Base-by-base conservation (phyloP, 2,888 invertebrate species). In the Drosophila meridiana region DNA sequence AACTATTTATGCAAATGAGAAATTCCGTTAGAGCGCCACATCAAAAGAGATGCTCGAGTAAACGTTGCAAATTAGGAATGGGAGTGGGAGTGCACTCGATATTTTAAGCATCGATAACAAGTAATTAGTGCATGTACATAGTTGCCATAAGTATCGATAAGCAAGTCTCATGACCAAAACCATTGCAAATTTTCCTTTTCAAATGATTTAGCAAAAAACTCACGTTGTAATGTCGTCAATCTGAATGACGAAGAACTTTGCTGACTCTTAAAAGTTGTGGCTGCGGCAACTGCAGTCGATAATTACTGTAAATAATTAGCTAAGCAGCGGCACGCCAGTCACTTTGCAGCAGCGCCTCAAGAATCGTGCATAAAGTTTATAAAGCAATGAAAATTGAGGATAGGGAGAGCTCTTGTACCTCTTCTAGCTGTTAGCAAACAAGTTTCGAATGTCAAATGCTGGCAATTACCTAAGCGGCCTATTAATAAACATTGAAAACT, bases 261-360 rank as follows among this genome's bases (percentile, higher is more conserved):
- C 52, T 70, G 57, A 53, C 36, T 69, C 32, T 69, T 45, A 3
- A 40, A 40, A n/a, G 43, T 40, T 61, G 36, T 40, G 65, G 45
- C 61, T 73, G 69, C 73, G 47, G 59, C 69, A 63, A 69, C 65
- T 78, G 78, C 76, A 80, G 79, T 76, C 65, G 78, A 80, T 85
- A 87, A 89, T 89, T 82, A 75, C 70, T 48, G 62, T 61, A 66
- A 85, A 87, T 85, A 87, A 87, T 89, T 80, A 85, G 73, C 71
- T 70, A 78, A 83, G 85, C 89, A 85, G 89, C 89, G 78, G 83
- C 77, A 43, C 60, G 62, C 50, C 68, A 64, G 62, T 78, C 77
- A 68, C 55, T 57, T 36, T 36, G 55, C 32, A 28, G 34, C 45
- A 38, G 47, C 34, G 38, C 26, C 66, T 48, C 34, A 70, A 85